Percentiles rank a stretch among this genome's conserved stretches.
Conservation (phyloP, 2,113 vertebrate genomes). For the Apteryx owenii region DNA sequence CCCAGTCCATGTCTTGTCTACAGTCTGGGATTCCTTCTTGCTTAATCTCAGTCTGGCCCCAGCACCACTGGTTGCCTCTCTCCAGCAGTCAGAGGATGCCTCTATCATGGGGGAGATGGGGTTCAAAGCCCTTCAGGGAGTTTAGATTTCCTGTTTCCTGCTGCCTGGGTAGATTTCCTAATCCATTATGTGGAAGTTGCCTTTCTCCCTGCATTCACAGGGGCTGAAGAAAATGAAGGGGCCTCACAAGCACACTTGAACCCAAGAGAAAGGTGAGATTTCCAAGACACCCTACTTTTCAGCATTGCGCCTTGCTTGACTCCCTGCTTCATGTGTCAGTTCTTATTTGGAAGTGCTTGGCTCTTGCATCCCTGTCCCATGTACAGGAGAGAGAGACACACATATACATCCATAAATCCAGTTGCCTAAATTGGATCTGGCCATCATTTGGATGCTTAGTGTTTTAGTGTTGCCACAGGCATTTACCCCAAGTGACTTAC, state of each 20-base stretch:
- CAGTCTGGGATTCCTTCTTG: neutral
- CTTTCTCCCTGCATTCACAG: neutral
- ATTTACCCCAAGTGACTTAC: neutral
- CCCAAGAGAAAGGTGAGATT: neutral
- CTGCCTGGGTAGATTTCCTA: neutral
- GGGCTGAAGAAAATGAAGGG: neutral
- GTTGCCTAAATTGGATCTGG: neutral
- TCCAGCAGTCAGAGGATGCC: neutral
- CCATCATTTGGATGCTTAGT: neutral
- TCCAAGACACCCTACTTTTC: neutral
- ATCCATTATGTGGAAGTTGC: neutral
- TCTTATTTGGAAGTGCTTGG: neutral
- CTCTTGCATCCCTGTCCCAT: neutral
- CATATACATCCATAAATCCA: accelerated
- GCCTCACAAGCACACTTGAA: neutral
- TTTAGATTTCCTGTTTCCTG: neutral
- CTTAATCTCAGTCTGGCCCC: neutral
- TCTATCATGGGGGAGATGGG: neutral
- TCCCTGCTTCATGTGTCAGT: neutral
- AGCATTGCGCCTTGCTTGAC: neutral
- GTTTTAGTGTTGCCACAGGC: neutral
- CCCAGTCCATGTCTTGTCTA: neutral
- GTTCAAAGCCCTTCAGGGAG: neutral
- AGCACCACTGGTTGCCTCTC: accelerated
- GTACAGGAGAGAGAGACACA: accelerated